Conservation (phyloP, 2,797 vertebrate genomes). For the Enoplosus armatus region DNA sequence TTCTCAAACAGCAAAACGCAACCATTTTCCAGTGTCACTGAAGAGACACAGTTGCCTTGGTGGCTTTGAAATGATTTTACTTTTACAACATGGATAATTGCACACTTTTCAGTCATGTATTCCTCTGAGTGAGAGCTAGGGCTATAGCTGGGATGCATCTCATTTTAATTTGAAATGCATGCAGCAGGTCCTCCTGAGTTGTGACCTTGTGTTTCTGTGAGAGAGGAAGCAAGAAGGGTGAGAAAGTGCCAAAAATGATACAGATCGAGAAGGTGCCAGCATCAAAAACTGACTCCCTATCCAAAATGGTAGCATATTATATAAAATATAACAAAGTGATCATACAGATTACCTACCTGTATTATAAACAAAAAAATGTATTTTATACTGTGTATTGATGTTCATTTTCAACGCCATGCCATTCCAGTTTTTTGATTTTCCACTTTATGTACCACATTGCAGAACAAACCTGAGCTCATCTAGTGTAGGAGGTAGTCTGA, state of each 20-base stretch:
- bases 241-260: neutral
- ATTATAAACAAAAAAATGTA: neutral
- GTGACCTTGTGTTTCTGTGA: constrained; percentile 19
- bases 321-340: neutral
- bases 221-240: neutral
- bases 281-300: neutral
- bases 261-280: neutral
- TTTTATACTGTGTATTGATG: neutral
- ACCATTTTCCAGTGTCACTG: neutral
- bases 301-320: neutral
- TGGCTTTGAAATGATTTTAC: too few species aligned
- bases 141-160: neutral
- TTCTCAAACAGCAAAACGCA: neutral
- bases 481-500: constrained; percentile 10
- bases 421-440: constrained; percentile 7
- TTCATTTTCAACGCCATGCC: neutral
- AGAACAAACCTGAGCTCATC: constrained; percentile 23
- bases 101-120: too few species aligned
- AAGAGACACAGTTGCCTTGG: neutral
- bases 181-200: neutral
- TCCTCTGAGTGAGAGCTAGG: neutral
- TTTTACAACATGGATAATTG: too few species aligned
- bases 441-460: neutral
- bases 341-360: neutral
- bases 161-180: constrained; percentile 32